Evolutionary conservation across 2,888 invertebrate species (phyloP).

Genomic region (Antheraea yamamai): DNA sequence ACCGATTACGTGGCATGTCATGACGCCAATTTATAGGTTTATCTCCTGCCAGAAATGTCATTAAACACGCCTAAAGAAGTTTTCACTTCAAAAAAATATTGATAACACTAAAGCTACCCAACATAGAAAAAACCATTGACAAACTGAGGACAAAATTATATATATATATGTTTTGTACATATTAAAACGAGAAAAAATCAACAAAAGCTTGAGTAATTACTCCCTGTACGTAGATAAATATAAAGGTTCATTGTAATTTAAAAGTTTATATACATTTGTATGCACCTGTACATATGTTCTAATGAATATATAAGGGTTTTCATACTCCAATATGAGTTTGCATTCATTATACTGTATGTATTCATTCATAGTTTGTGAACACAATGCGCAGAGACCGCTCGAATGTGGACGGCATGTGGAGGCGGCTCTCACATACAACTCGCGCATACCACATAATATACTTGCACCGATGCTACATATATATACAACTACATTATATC

Average conservation of each 20-base stretch:
- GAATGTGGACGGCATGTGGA: background rate
- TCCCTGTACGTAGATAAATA: background rate
- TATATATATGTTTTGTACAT: no score
- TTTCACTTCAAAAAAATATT: no score
- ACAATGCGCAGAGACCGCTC: background rate
- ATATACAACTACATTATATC: background rate
- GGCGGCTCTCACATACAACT: background rate
- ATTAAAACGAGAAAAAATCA: no score
- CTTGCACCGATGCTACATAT: background rate
- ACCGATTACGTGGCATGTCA: no score
- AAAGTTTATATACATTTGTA: background rate
- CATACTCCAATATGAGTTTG: background rate
- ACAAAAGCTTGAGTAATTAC: background rate
- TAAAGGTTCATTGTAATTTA: background rate
- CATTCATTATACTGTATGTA: conserved; percentile 5
- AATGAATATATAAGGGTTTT: background rate
- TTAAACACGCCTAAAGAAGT: no score
- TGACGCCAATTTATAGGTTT: no score
- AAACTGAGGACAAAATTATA: no score
- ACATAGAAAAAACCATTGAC: no score
- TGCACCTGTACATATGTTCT: background rate
- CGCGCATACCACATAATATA: background rate
- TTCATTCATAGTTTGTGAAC: background rate
- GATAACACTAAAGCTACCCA: no score
- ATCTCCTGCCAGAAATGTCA: no score